These are phyloP conservation scores for Petrolisthes manimaculis DNA, from an alignment of 2,888 invertebrate genomes.

Conservation along the genomic window DNA sequence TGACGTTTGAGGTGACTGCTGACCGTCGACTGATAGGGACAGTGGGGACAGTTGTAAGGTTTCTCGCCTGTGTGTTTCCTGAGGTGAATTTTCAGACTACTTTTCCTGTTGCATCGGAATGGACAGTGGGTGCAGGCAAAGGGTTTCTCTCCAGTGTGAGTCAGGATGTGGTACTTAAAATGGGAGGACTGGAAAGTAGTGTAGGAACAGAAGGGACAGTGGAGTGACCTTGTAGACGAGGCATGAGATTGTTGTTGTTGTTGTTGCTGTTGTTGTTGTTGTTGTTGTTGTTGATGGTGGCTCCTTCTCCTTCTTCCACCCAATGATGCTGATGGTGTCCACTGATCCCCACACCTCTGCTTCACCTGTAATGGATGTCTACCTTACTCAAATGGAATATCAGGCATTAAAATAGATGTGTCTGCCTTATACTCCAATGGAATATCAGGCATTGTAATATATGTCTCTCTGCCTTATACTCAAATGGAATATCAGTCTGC, in stretches of 20 bases:
- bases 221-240: constrained; percentile 46
- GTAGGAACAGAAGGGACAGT: constrained; percentile 54
- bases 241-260: background rate
- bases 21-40: constrained; percentile 42
- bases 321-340: constrained; percentile 17
- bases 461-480: constrained; percentile 16
- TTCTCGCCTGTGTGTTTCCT: constrained; percentile 39
- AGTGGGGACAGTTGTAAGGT: constrained; percentile 40
- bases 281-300: background rate
- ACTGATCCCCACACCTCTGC: constrained; percentile 28
- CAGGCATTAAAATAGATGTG: background rate
- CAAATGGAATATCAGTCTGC: constrained; percentile 31
- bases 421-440: background rate
- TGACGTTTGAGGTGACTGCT: constrained; percentile 46
- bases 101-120: constrained; percentile 41
- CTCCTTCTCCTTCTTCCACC: constrained; percentile 26
- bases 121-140: constrained; percentile 47
- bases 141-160: constrained; percentile 49
- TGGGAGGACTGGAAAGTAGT: constrained; percentile 46
- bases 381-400: constrained; percentile 33
- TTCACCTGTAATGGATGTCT: constrained; percentile 39
- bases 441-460: background rate
- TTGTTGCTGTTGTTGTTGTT: too few relatives aligned
- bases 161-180: constrained; percentile 52
- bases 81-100: constrained; percentile 44